phyloP scores from a whole-genome alignment of 2,797 vertebrate species.

The Somateria mollissima region DNA sequence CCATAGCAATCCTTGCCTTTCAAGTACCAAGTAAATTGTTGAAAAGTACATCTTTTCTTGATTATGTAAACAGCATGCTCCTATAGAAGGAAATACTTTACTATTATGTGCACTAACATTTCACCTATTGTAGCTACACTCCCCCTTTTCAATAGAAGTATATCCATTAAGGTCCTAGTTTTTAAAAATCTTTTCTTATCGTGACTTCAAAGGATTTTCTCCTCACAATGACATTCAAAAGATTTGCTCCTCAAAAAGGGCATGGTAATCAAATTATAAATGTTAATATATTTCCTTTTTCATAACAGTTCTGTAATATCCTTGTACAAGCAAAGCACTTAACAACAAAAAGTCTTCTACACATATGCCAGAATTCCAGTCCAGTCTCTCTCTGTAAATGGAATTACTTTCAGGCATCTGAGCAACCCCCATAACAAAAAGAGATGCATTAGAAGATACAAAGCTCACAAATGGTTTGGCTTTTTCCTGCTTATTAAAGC shows the following conservation, averaged over 20 bases:
- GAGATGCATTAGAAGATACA: not conserved
- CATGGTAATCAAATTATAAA: not conserved
- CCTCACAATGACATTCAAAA: slow-evolving; percentile 20
- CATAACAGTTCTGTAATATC: not conserved
- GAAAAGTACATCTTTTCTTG: slow-evolving; percentile 68
- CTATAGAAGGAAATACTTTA: slow-evolving; percentile 63
- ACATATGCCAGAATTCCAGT: not conserved
- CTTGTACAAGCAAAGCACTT: not conserved
- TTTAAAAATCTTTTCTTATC: slow-evolving; percentile 35
- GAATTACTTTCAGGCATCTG: not conserved
- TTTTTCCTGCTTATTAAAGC: not conserved
- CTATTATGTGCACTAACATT: slow-evolving; percentile 48
- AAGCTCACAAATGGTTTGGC: not conserved
- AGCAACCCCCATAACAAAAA: not conserved
- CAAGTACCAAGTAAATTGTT: slow-evolving; percentile 69
- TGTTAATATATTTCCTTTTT: not conserved
- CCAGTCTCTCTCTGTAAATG: not conserved
- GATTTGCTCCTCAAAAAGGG: not conserved
- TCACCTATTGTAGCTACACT: slow-evolving; percentile 30
- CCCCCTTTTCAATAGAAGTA: slow-evolving; percentile 5
- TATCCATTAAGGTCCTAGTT: slow-evolving; percentile 42
- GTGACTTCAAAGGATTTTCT: not conserved
- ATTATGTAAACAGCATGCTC: slow-evolving; percentile 61
- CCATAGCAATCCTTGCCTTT: slow-evolving; percentile 72
- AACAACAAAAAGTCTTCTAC: not conserved